Percentiles rank a stretch among this genome's conserved stretches.
Conservation (phyloP, 2,113 vertebrate genomes). For the Haemorhous mexicanus region DNA sequence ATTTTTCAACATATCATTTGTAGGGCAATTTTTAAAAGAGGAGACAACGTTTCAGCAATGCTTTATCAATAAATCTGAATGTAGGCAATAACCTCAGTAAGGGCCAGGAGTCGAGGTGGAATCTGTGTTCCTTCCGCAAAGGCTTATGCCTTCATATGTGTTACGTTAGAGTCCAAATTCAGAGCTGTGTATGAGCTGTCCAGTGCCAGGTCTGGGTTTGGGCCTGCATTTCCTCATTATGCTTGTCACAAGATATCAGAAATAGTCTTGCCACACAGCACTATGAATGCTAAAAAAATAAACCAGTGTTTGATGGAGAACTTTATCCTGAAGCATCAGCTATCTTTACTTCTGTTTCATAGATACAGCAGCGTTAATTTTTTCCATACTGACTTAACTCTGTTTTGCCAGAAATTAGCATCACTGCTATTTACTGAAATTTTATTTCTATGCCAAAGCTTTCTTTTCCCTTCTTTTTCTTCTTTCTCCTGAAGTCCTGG, state of each 20-base stretch:
- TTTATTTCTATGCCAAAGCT: background rate
- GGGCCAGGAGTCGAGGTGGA: background rate
- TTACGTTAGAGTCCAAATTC: constrained; percentile 16
- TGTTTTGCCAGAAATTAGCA: constrained; percentile 34
- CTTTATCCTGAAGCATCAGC: constrained; percentile 37
- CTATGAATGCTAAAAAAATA: constrained; percentile 53
- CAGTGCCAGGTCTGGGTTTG: background rate
- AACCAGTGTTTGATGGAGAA: constrained; percentile 53
- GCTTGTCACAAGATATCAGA: constrained; percentile 29
- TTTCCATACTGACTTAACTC: constrained; percentile 30
- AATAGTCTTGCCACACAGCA: constrained; percentile 34
- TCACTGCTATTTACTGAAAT: background rate
- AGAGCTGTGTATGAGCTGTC: background rate
- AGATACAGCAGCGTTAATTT: constrained; percentile 15
- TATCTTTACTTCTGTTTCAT: constrained; percentile 38
- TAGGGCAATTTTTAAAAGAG: constrained; percentile 39
- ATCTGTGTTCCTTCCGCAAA: constrained; percentile 20
- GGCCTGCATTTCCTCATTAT: constrained; percentile 36
- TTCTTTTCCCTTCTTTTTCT: background rate
- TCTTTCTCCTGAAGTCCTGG: background rate
- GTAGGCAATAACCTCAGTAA: background rate
- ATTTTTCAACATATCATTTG: constrained; percentile 46
- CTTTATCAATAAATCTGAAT: constrained; percentile 34
- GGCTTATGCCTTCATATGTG: constrained; percentile 20
- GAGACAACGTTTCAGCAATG: constrained; percentile 14